Percentiles rank a stretch among this genome's conserved stretches.
These are phyloP conservation scores for Meloidogyne exigua DNA, from an alignment of 1,140 invertebrate genomes.

Conservation along the genomic window DNA sequence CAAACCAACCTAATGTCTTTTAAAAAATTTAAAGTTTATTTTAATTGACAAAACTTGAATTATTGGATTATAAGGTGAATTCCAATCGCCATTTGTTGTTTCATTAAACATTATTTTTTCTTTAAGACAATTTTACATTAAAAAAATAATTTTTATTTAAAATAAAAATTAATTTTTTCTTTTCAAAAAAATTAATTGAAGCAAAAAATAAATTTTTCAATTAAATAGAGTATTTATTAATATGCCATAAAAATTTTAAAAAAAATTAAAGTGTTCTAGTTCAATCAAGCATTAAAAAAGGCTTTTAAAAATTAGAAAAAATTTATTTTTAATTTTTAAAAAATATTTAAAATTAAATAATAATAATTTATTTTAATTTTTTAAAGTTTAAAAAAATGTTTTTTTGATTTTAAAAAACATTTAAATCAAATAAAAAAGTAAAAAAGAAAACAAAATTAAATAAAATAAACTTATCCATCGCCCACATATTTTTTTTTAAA, in stretches of 20 bases:
- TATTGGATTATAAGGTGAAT: constrained; percentile 47
- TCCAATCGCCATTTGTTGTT: constrained; percentile 37
- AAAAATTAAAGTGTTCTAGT: neutral
- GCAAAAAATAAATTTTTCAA: neutral
- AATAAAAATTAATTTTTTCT: neutral
- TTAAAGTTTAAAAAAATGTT: neutral
- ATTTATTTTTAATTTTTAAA: neutral
- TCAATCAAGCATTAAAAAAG: neutral
- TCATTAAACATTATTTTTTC: neutral
- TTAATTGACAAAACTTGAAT: constrained; percentile 33
- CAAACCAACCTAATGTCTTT: constrained; percentile 85
- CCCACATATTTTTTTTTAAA: neutral
- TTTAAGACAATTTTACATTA: neutral
- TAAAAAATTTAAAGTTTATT: constrained; percentile 25
- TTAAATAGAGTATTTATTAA: too few relatives aligned
- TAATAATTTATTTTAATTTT: neutral
- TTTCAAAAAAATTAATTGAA: neutral
- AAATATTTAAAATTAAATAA: neutral
- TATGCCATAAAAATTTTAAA: constrained; percentile 3
- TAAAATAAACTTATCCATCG: neutral
- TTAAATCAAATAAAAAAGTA: neutral
- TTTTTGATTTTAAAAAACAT: neutral
- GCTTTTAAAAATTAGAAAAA: neutral
- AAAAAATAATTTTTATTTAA: neutral
- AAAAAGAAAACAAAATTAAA: neutral